These are phyloP conservation scores for Euzetes globulus DNA, from an alignment of 2,888 invertebrate genomes.

Conservation along the genomic window DNA sequence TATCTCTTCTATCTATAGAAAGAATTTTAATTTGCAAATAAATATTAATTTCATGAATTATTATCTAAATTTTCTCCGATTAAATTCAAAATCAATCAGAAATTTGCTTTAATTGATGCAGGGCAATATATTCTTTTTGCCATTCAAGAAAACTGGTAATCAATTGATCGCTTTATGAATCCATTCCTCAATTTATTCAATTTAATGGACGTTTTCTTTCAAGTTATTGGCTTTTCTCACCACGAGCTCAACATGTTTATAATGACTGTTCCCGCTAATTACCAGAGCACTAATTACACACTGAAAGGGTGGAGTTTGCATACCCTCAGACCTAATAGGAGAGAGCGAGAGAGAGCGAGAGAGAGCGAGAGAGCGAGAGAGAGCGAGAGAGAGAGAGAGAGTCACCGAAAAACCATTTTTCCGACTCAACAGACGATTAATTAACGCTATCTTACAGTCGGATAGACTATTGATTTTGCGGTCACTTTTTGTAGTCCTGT, in stretches of 20 bases:
- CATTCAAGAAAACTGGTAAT: too few relatives aligned
- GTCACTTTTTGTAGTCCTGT: background rate
- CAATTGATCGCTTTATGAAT: too few relatives aligned
- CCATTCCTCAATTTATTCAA: too few relatives aligned
- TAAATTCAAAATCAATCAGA: too few relatives aligned
- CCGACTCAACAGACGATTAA: background rate
- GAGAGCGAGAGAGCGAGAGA: too few relatives aligned
- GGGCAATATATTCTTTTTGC: background rate
- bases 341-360: too few relatives aligned
- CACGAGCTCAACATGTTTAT: background rate
- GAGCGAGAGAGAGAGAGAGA: background rate
- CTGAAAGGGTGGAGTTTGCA: background rate
- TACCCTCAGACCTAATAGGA: background rate
- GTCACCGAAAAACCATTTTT: background rate
- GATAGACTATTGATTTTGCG: background rate
- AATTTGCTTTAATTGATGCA: background rate
- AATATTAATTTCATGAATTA: too few relatives aligned
- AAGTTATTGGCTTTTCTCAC: background rate
- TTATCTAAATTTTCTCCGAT: too few relatives aligned
- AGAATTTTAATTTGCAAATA: too few relatives aligned
- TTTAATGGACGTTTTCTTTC: background rate
- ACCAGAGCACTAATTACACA: background rate
- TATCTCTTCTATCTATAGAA: too few relatives aligned
- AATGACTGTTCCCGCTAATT: too few relatives aligned
- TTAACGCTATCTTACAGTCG: background rate